Conservation (phyloP, 2,888 invertebrate genomes). For the Drosophila nr. perissopoda region DNA sequence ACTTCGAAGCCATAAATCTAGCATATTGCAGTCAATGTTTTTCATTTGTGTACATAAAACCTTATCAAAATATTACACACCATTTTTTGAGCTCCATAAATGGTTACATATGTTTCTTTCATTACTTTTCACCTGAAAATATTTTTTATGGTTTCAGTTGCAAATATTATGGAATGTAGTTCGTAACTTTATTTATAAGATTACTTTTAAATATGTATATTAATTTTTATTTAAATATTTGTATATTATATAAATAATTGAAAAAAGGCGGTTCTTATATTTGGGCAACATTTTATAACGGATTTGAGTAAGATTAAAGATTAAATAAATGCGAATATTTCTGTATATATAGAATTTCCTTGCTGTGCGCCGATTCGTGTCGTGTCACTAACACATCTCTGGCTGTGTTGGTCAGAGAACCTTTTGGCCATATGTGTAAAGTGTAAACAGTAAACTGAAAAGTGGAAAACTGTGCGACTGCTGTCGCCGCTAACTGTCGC, state of each 20-base stretch:
- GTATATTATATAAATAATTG: too few species aligned
- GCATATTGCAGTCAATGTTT: background rate
- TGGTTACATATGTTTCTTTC: background rate
- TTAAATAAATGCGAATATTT: background rate
- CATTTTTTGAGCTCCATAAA: background rate
- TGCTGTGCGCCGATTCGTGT: background rate
- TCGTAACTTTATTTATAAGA: background rate
- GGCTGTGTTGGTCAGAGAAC: slow-evolving; percentile 71
- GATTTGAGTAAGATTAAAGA: background rate
- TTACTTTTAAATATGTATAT: too few species aligned
- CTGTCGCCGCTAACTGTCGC: slow-evolving; percentile 60
- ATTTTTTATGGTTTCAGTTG: background rate
- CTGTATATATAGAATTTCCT: background rate
- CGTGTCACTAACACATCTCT: slow-evolving; percentile 47
- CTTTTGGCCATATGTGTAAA: slow-evolving; percentile 57
- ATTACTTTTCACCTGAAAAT: background rate
- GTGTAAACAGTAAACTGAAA: slow-evolving; percentile 59
- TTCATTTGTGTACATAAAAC: background rate
- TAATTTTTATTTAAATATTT: too few species aligned
- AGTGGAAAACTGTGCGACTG: slow-evolving; percentile 58
- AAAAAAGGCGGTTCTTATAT: too few species aligned
- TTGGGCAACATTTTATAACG: background rate
- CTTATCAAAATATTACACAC: background rate
- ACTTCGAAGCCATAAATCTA: background rate
- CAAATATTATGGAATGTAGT: background rate